phyloP scores from a whole-genome alignment of 2,113 vertebrate genomes.

The Oreamnos americanus region DNA sequence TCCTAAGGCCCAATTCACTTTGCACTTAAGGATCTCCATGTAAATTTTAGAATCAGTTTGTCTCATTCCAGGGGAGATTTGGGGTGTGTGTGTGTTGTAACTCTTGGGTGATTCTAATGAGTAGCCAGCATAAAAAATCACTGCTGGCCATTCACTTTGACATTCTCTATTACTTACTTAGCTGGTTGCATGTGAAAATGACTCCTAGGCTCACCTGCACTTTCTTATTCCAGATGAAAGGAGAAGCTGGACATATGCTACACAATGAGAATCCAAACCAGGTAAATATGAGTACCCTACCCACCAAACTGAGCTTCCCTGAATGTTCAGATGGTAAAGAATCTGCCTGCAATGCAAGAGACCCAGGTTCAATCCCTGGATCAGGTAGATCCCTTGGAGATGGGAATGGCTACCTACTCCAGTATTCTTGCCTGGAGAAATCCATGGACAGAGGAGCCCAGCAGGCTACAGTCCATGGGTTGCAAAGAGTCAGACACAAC shows the following conservation, averaged over 20 bases:
- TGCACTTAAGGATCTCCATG: background rate
- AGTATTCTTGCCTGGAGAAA: background rate
- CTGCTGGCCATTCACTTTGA: background rate
- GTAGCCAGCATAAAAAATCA: background rate
- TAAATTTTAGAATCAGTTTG: background rate
- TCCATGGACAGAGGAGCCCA: background rate
- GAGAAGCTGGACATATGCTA: background rate
- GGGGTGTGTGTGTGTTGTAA: background rate
- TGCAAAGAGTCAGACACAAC: background rate
- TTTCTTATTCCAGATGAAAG: conserved; percentile 78
- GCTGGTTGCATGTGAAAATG: background rate
- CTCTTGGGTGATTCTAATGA: background rate
- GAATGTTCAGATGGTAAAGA: background rate
- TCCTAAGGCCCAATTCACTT: background rate
- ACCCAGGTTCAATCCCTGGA: background rate
- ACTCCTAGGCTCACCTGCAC: background rate
- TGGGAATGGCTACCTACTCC: background rate
- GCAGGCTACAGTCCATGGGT: background rate
- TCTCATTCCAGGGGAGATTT: background rate
- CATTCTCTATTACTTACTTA: background rate
- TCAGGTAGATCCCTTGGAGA: background rate
- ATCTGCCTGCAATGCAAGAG: background rate
- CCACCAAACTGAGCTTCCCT: background rate
- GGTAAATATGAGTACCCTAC: conserved; percentile 47
- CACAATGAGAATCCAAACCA: conserved; percentile 49